Base-by-base conservation (phyloP, 2,797 vertebrate genomes). In the Tauraco hartlaubi region DNA sequence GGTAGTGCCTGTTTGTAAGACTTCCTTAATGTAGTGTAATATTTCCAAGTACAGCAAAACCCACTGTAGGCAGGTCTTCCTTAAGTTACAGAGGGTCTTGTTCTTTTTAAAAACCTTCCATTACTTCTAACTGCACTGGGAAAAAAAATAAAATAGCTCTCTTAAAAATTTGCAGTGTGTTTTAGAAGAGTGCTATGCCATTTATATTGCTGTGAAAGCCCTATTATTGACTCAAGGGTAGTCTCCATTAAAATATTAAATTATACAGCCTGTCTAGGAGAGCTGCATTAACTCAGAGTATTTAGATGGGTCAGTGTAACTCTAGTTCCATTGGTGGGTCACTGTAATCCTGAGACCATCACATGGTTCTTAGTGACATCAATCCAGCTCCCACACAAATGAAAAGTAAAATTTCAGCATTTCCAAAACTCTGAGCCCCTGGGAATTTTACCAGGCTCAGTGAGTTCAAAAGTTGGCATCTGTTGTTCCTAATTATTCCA, bases 401-500 rank as follows among this genome's bases (percentile, higher is more conserved):
- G 19, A 74, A 59, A 81, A 85, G 26, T 33, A 74, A 48, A 74
- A 91, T 75, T 76, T 89, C 92, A 88, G 44, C 39, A 39, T 55
- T 93, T 77, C 59, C 37, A 61, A 71, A 88, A 78, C 83, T 90
- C 67, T 1, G 2, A 87, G 39, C 91, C 71, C 76, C 29, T 84
- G 91, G 41, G 90, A 94, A 71, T 91, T 83, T 85, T 52, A 33
- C 37, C 43, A 64, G 82, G 82, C 76, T 95, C 51, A 37, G 74
- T 46, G 68, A 94, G 94, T 96, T 96, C 85, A 88, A 48, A 95
- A 92, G 74, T 89, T 95, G 92, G 88, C 91, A 96, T 94, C 92
- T 96, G 95, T 81, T 96, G 66, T 85, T 81, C 66, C 86, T 96
- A 94, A 97, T 97, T 96, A 94, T 94, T 94, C 71, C 52, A n/a